Base-by-base conservation (phyloP, 2,797 vertebrate species). In the Acridotheres tristis region DNA sequence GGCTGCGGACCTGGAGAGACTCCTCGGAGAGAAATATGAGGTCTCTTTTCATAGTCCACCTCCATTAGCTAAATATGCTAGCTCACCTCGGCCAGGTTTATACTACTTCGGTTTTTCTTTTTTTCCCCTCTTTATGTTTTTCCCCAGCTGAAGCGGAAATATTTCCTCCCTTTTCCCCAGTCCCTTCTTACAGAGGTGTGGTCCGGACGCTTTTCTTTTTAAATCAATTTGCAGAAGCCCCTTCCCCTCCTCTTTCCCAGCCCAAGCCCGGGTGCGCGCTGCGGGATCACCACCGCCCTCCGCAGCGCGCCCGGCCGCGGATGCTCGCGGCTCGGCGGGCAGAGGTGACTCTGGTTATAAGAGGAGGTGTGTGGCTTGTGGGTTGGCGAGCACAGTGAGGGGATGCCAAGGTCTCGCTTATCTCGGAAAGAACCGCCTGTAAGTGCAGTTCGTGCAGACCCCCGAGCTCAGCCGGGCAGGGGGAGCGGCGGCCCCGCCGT, bases 1-100 rank as follows among this genome's bases (percentile, higher is more conserved):
- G 89, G 67, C 77, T 61, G 67, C 40, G 73, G 89, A 91, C 85
- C 94, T 88, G 94, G 90, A 95, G 78, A 90, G 95, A 85, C 54
- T 95, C 91, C 94, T 87, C 87, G 32, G 89, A 93, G 82, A 78
- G 84, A 94, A 93, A 91, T 91, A 77, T 62, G 86, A 93, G 86
- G 29, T 85, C 40, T 81, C 73, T 80, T 69, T 76, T 69, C 72
- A 81, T 55, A 82, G 53, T 79, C 45, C 66, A 76, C 55, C 57
- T 87, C 78, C 73, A 7, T 48, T n/a, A 93, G 38, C 77, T 79
- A 85, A 89, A 89, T 82, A 87, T 74, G 69, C 93, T 73, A 38
- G 74, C 68, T 89, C 88, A 61, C 88, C 74, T 92, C 86, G 34
- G 45, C 74, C 30, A 62, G 78, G 58, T 14, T 94, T 83, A 83